Evolutionary conservation across 2,113 vertebrate genomes (phyloP), one percentile per base, ranked within the genome.

Genomic region (Hyla sarda): DNA sequence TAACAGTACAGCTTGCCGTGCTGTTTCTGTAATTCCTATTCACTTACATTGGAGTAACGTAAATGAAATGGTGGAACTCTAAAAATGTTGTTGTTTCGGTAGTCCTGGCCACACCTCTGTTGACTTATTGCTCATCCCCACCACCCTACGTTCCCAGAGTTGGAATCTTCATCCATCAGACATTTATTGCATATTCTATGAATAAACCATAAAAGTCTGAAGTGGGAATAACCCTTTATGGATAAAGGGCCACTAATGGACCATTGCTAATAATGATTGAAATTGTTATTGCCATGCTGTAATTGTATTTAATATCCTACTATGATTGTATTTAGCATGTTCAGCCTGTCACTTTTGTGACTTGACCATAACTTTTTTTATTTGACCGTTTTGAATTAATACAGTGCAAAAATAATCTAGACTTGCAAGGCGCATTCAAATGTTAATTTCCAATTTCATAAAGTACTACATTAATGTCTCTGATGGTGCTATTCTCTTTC

Each of bases 401-500:
- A 56, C 88, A 89, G 90, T 91, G 62, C 48, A 85, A 84, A 88
- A 86, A 45, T 89, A 52, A 60, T 84, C n/a, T 17, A 65, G 81
- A 72, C 78, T 83, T 88, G 77, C 71, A 87, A 52, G 87, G 78
- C 89, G 74, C 56, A 90, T 56, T 76, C 79, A 74, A 47, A 84
- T 89, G 32, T 86, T 92, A 60, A 87, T 90, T 93, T 91, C 87
- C 80, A 90, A 87, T 90, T 84, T 91, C 90, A 73, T 78, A 82
- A 90, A 87, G 71, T 69, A 81, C 21, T 82, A 19, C 83, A 84
- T 90, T 92, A 90, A 88, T 92, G 58, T 91, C 90, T 91, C 88
- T 91, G 91, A 92, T 88, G 78, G 88, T 88, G 60, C 87, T 82
- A 90, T 92, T 89, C 85, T 67, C 88, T 91, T 91, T 91, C 88